A percentile compares a stretch with the other conserved stretches of the same genome.
Evolutionary conservation across 2,113 vertebrate genomes (phyloP).

Genomic region (Lethenteron camtschaticum): DNA sequence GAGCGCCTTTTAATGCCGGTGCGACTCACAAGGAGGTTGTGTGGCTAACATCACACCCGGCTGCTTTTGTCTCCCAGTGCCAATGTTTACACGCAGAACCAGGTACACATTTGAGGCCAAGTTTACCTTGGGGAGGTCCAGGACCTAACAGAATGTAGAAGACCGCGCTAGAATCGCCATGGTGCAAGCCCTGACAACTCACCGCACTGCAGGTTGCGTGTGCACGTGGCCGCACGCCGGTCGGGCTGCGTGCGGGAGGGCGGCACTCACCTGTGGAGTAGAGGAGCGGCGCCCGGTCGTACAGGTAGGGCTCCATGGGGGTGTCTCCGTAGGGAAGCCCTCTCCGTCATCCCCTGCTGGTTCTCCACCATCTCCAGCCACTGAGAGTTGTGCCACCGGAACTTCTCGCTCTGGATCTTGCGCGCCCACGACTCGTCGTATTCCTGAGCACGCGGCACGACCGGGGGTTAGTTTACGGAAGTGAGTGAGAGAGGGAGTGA

Average conservation of each 20-base stretch:
- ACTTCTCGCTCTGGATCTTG: slow-evolving; percentile 67
- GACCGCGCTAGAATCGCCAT: too few species aligned
- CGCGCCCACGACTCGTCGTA: slow-evolving; percentile 65
- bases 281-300: slow-evolving; percentile 46
- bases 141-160: too few species aligned
- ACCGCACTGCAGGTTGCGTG: slow-evolving; percentile 7
- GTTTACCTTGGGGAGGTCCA: slow-evolving; percentile 10
- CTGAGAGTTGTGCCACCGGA: slow-evolving; percentile 77
- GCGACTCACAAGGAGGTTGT: background rate
- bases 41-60: slow-evolving; percentile 9
- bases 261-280: slow-evolving; percentile 40
- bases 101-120: slow-evolving; percentile 10
- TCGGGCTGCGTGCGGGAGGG: background rate
- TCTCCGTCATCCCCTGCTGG: slow-evolving; percentile 49
- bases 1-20: background rate
- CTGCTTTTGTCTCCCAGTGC: too few species aligned
- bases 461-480: background rate
- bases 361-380: slow-evolving; percentile 86
- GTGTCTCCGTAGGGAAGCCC: slow-evolving; percentile 38
- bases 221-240: background rate
- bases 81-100: too few species aligned
- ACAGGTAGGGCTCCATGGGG: slow-evolving; percentile 41
- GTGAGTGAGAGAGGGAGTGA: background rate
- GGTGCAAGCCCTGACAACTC: too few species aligned
- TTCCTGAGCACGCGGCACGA: slow-evolving; percentile 31